Conservation (phyloP, 2,797 vertebrate genomes). For the Perdix hodgsoniae region DNA sequence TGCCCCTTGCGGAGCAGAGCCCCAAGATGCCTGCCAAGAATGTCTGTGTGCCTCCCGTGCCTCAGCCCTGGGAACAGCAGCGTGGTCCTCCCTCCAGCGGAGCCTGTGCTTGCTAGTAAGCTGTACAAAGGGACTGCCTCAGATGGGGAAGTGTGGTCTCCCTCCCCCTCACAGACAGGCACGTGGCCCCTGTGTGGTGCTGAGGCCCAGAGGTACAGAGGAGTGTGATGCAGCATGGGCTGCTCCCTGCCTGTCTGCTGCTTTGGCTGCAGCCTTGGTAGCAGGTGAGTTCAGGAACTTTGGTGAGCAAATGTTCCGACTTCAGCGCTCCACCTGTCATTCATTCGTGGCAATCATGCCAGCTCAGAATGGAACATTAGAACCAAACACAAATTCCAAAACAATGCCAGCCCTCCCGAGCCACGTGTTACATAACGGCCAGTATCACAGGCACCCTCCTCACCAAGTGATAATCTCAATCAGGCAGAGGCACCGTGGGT, state of each 20-base stretch:
- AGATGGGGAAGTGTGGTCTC: not conserved
- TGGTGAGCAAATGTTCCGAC: constrained; percentile 52
- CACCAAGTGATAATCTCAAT: constrained; percentile 43
- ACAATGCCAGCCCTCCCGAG: not conserved
- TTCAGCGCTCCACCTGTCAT: constrained; percentile 40
- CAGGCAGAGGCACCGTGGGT: constrained; percentile 47
- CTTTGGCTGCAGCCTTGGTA: constrained; percentile 39
- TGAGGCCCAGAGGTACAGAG: not conserved
- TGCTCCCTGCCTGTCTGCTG: constrained; percentile 4
- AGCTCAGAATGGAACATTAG: constrained; percentile 2
- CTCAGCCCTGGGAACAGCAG: not conserved
- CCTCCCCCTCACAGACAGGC: not conserved
- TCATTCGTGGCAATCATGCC: constrained; percentile 33
- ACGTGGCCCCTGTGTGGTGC: accelerated
- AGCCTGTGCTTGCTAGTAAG: not conserved
- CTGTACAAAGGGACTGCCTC: not conserved
- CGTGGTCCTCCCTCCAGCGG: not conserved
- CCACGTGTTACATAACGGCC: constrained; percentile 6
- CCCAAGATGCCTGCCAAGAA: not conserved
- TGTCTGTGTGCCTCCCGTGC: not conserved
- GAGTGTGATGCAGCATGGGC: not conserved
- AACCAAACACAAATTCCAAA: constrained; percentile 44
- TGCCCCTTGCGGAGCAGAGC: accelerated
- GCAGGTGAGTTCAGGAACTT: constrained; percentile 45
- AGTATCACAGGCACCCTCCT: constrained; percentile 4